Base-by-base conservation (phyloP, 2,888 invertebrate genomes). In the Sialis fuliginosa region DNA sequence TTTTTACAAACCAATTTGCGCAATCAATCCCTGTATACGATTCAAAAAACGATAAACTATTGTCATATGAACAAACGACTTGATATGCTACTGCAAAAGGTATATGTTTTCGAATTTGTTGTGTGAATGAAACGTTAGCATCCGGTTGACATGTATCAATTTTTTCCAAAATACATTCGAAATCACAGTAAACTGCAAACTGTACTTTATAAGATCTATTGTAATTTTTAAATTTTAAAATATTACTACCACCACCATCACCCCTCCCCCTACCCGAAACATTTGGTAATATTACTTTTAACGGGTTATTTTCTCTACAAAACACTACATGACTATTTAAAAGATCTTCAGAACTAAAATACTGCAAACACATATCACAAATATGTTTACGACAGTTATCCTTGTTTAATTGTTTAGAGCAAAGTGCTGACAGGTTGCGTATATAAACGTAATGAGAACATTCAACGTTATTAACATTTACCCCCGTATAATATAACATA, bases 11-110 rank as follows among this genome's bases (percentile, higher is more conserved):
- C 55, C 53, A 53, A 30, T 50, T 30, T 12, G 52, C 48, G 41
- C 54, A 54, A 48, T 55, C 50, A 33, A n/a, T 6, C 33, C 54
- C 51, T 30, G 52, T 45, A 50, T 53, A 49, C 13, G 48, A 48
- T 5, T 48, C 43, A 46, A 48, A 55, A 44, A 48, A 47, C 9
- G 54, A 57, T 32, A 51, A 33, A 1, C n/a, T 30, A 39, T 55
- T 51, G 52, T 57, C 53, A 46, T 53, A 53, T 8, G 48, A 49
- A 48, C 56, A 56, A 42, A 54, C 51, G 6, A 57, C 45, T 52
- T 55, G 56, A 40, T 52, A 56, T 4, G 50, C 55, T 10, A 52
- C 50, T 48, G 52, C 52, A 44, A 48, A 54, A 6, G 52, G 43
- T 13, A 42, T 45, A 49, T 51, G 51, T 34, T 52, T 12, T 46